Base-by-base conservation (phyloP, 2,797 vertebrate genomes). In the Leptoclinus maculatus region DNA sequence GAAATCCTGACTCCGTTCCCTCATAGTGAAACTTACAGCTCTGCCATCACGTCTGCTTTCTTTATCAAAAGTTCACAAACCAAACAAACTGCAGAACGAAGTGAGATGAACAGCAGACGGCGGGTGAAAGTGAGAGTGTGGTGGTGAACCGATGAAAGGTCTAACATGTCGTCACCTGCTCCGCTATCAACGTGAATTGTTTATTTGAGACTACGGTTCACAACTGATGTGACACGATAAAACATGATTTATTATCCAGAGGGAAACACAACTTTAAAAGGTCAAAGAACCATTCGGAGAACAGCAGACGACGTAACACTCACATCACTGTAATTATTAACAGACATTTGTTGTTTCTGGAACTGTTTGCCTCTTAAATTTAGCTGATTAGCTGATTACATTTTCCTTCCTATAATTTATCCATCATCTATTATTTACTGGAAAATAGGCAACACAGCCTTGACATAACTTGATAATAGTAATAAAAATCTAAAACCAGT, bases 11-110 rank as follows among this genome's bases (percentile, higher is more conserved):
- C 1, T 16, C 36, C 6, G 5, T 25, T 49, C 38, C 19, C 19
- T 86, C 78, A 89, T 39, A 86, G 11, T 77, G 87, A 90, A 89
- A 90, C 80, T 36, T 2, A 14, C 1, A 11, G n/a, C 36, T 6
- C n/a, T 0, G 23, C 3, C 62, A 0, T 3, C 21, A 2, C 12
- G 4, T 32, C 1, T 1, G 27, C 21, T 74, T 53, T 25, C 67
- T 43, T 6, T 6, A 5, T 17, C 5, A 19, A 43, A 10, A 41
- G 64, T 6, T 19, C 11, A 29, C 1, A 16, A 19, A 13, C 10
- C 21, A 25, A 23, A 62, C 58, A 2, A 0, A 14, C 38, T 2
- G 49, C 19, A 2, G 7, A 0, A 3, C 29, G 49, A 43, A n/a
- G 71, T 1, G 45, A 74, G 36, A 5, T 14, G 9, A 47, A 23